Percentiles rank a stretch among this genome's conserved stretches.
phyloP scores from a whole-genome alignment of 2,888 invertebrate genomes.

The Oligia latruncula region DNA sequence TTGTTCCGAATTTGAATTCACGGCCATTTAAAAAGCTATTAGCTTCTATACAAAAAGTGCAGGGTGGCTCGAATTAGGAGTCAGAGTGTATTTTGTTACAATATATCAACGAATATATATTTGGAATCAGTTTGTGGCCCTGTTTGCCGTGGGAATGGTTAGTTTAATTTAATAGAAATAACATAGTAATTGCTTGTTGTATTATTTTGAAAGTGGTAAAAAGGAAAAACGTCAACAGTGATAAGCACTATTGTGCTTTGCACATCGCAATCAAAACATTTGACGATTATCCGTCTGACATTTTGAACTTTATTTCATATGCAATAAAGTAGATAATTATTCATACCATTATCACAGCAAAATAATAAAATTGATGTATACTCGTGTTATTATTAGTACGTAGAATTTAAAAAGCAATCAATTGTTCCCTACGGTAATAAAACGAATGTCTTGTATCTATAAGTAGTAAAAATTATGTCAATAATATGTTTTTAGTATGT shows the following conservation, averaged over 20 bases:
- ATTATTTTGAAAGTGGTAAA: not conserved
- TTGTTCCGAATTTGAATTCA: not conserved
- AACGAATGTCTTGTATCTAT: slow-evolving; percentile 31
- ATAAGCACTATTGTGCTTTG: not conserved
- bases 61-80: not conserved
- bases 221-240: not conserved
- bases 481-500: slow-evolving; percentile 42
- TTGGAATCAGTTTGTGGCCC: slow-evolving; percentile 44
- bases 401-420: not conserved
- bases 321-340: slow-evolving; percentile 1
- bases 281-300: slow-evolving; percentile 20
- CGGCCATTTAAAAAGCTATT: not conserved
- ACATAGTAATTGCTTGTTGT: not conserved
- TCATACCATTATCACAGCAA: slow-evolving; percentile 2
- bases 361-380: slow-evolving; percentile 2
- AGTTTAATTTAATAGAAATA: slow-evolving; percentile 11
- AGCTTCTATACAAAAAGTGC: too few species aligned
- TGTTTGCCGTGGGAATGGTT: slow-evolving; percentile 39
- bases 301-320: slow-evolving; percentile 13
- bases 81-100: not conserved
- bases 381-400: slow-evolving; percentile 19
- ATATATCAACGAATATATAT: slow-evolving; percentile 26
- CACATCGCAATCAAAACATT: not conserved
- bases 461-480: slow-evolving; percentile 46
- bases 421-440: slow-evolving; percentile 18